Conservation (phyloP, 2,113 vertebrate genomes). For the Platysternon megacephalum region DNA sequence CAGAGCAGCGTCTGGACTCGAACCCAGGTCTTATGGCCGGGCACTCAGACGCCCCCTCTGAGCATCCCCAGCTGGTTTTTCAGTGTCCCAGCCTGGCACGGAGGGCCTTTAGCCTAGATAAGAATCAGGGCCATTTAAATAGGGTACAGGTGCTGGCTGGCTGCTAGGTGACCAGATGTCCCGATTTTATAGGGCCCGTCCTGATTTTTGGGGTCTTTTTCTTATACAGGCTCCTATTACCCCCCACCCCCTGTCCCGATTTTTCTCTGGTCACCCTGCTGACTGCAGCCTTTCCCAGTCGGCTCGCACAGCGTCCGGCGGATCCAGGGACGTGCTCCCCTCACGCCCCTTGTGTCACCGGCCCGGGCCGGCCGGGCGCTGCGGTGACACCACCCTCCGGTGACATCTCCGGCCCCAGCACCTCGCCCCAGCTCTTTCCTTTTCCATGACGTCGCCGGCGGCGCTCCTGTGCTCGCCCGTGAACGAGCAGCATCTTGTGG, state of each 20-base stretch:
- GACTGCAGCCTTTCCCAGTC: no score
- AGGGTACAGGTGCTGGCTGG: background rate
- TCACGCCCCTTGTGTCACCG: background rate
- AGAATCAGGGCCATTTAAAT: background rate
- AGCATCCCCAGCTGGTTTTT: background rate
- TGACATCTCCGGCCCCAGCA: background rate
- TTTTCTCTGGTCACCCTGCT: no score
- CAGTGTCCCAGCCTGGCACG: background rate
- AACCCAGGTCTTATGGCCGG: background rate
- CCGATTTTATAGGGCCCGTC: no score
- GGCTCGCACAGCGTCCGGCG: no score
- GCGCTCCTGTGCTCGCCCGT: background rate
- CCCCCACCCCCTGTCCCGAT: no score
- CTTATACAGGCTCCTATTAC: no score
- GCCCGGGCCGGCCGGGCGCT: background rate
- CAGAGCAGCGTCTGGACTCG: background rate
- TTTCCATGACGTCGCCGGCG: background rate
- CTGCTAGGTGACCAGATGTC: no score
- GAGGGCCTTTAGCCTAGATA: no score
- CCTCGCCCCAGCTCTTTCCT: background rate
- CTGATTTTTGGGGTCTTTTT: no score
- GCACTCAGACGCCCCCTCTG: fast-evolving
- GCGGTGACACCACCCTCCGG: background rate
- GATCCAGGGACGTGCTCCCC: background rate
- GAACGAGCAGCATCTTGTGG: background rate